Conservation (phyloP, 2,113 vertebrate species). For the Trachemys scripta region DNA sequence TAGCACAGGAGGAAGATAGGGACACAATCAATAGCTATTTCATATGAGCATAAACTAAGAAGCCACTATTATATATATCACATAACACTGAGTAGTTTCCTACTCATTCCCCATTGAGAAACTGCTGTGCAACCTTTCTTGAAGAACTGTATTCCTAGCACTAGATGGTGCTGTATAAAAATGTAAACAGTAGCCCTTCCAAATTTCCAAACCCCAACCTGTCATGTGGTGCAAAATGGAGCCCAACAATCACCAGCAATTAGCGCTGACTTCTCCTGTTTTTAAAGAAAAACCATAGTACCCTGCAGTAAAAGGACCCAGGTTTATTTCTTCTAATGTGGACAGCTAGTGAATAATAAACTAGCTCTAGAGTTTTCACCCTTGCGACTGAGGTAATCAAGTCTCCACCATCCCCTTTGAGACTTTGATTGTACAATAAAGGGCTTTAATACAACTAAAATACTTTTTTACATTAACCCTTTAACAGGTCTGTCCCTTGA, state of each 20-base stretch:
- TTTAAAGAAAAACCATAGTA: fast-evolving
- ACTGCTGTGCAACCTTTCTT: neutral
- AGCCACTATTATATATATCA: neutral
- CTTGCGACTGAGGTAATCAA: neutral
- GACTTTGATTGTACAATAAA: neutral
- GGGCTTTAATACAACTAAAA: neutral
- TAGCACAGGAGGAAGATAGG: neutral
- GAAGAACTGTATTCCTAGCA: neutral
- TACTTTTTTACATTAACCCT: neutral
- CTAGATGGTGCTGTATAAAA: slow-evolving; percentile 11
- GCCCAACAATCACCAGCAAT: neutral
- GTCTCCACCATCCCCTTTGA: neutral
- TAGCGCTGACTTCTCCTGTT: neutral
- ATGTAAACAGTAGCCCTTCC: neutral
- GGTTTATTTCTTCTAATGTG: neutral
- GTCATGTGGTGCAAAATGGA: neutral
- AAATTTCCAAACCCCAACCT: neutral
- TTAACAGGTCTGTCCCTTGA: neutral
- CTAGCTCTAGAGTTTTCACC: neutral
- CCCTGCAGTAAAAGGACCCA: neutral
- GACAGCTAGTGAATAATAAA: neutral
- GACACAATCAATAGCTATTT: neutral
- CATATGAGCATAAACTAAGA: neutral
- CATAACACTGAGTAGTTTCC: neutral
- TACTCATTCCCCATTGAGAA: neutral